phyloP scores from a whole-genome alignment of 2,888 invertebrate genomes.

The Dolichopus griseipennis region DNA sequence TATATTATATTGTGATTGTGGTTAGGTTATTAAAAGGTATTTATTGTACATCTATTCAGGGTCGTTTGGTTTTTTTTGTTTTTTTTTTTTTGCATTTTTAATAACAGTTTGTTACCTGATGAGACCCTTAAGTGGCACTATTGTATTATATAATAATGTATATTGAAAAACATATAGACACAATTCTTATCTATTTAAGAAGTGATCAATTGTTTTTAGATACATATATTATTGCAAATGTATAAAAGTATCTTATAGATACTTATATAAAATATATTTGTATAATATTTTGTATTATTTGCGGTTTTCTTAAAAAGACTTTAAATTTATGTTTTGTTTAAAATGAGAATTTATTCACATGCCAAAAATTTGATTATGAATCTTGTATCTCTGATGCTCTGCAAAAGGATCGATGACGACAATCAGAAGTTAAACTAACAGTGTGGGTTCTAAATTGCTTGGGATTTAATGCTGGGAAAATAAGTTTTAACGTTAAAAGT shows the following conservation, averaged over 20 bases:
- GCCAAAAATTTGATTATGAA: too few relatives aligned
- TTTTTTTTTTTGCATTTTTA: not conserved
- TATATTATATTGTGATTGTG: not conserved
- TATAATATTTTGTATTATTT: not conserved
- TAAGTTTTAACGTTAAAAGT: too few relatives aligned
- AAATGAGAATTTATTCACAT: too few relatives aligned
- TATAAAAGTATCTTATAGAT: too few relatives aligned
- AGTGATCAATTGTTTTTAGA: not conserved
- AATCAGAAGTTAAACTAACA: too few relatives aligned
- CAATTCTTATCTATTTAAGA: not conserved
- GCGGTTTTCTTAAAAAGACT: not conserved
- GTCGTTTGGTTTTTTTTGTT: not conserved
- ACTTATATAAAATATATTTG: too few relatives aligned
- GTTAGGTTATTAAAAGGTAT: not conserved
- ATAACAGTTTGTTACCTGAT: not conserved
- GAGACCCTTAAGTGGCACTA: constrained; percentile 3
- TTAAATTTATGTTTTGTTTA: too few relatives aligned
- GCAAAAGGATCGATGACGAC: too few relatives aligned
- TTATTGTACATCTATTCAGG: not conserved
- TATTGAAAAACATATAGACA: not conserved
- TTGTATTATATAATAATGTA: not conserved
- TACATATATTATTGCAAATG: not conserved
- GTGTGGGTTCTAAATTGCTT: too few relatives aligned
- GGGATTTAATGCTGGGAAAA: too few relatives aligned
- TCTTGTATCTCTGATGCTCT: too few relatives aligned